phyloP scores from a whole-genome alignment of 64 coral and sea anemone genomes.

The Orbicella faveolata region DNA sequence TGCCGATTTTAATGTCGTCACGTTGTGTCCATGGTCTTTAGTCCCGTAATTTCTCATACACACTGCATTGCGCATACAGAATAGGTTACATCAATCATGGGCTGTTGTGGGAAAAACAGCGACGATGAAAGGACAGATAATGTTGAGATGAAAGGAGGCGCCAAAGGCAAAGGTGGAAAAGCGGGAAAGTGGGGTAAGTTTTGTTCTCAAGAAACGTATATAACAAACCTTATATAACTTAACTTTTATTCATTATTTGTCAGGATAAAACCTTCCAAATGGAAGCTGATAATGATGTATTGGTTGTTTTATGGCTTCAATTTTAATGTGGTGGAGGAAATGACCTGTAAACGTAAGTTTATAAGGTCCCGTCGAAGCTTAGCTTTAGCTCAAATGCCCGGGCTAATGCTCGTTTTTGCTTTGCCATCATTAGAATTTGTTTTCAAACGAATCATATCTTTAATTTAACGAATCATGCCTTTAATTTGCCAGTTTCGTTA shows the following conservation, averaged over 20 bases:
- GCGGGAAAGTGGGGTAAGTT: constrained; percentile 32
- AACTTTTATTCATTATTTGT: neutral
- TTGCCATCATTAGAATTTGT: neutral
- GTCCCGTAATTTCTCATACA: neutral
- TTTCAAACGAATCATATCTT: neutral
- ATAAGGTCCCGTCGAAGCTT: too few relatives aligned
- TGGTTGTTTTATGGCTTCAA: too few relatives aligned
- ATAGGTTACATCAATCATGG: neutral
- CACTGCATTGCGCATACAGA: neutral
- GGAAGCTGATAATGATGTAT: too few relatives aligned
- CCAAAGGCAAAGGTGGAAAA: neutral
- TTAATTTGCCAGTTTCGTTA: neutral
- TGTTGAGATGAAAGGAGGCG: constrained; percentile 23
- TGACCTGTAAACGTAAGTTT: too few relatives aligned
- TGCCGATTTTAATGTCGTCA: neutral
- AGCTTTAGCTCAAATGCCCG: too few relatives aligned
- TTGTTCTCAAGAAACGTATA: neutral
- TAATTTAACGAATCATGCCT: neutral
- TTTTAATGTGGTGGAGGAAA: too few relatives aligned
- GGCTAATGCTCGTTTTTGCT: neutral
- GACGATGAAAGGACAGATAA: constrained; percentile 34
- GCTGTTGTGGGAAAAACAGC: constrained; percentile 36
- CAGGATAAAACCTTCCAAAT: too few relatives aligned
- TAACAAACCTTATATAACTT: neutral
- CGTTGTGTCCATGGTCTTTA: neutral